Evolutionary conservation across 92 coral and sea anemone species (phyloP), one percentile per base, ranked within the genome.

Genomic region (Parazoanthus atlanticus): DNA sequence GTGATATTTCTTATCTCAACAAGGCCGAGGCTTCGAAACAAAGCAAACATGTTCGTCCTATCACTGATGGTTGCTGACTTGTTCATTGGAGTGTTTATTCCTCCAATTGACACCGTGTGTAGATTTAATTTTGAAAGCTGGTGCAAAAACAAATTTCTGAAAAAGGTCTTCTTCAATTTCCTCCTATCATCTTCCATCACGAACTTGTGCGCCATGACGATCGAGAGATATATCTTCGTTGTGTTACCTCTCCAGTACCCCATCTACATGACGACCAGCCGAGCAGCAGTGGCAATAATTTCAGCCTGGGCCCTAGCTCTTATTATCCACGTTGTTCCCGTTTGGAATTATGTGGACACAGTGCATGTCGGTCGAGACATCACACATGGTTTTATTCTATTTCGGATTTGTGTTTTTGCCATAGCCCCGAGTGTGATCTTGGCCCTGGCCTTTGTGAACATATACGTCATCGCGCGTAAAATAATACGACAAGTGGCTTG

Each of bases 31-130:
- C 87, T 84, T 84, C 66, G 25, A 25, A 84, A 43, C 65, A 70
- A 46, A 84, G 47, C 78, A 69, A 84, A 84, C n/a, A 46, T 70
- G 46, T 84, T 84, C 34, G 47, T 84, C 28, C 78, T 84, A 46
- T 84, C 87, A 54, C 87, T 84, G 46, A 84, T 84, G 87, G 79
- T 84, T 16, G 87, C 87, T 30, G 87, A 84, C 61, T 46, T 84
- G 28, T 54, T 71, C 8, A 84, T 84, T 23, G 78, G 87, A 16
- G 66, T 73, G 1, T 84, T 84, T 21, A 84, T 84, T 29, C 66
- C 87, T 30, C 87, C 87, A 6, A 9, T 84, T 19, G 78, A 21
- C n/a, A 46, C 65, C 21, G 67, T 28, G 17, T 84, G 87, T 30
- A 26, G 26, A 30, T 69, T 70, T 40, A 73, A 41, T 23, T 46